phyloP scores from a whole-genome alignment of 92 coral and sea anemone species.

The Actinernus sp. region DNA sequence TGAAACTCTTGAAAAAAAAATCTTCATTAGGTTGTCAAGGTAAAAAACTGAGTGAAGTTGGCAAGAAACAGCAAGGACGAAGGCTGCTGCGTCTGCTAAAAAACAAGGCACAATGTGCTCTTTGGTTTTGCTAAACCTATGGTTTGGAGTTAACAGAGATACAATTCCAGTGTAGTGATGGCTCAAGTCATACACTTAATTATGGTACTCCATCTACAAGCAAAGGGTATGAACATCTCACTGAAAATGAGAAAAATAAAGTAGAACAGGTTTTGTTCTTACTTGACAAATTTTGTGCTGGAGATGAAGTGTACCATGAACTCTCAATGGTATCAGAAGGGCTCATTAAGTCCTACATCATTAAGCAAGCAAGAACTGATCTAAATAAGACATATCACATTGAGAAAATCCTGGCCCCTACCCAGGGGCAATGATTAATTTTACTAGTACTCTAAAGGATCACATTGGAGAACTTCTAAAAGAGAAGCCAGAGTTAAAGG shows the following conservation, averaged over 20 bases:
- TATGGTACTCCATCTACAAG: conserved; percentile 10
- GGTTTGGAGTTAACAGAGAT: conserved; percentile 59
- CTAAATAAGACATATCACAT: conserved; percentile 44
- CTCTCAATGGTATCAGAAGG: conserved; percentile 34
- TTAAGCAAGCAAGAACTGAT: conserved; percentile 45
- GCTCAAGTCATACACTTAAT: conserved; percentile 1
- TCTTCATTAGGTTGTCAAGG: conserved; percentile 25
- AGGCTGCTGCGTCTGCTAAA: conserved; percentile 57
- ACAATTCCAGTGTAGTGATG: conserved; percentile 37
- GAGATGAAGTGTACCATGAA: conserved; percentile 60
- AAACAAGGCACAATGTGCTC: conserved; percentile 66
- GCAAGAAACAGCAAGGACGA: conserved; percentile 59
- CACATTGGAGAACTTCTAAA: conserved; percentile 44
- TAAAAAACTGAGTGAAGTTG: conserved; percentile 55
- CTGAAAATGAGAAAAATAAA: not conserved
- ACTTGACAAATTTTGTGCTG: conserved; percentile 51
- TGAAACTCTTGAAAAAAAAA: conserved; percentile 27
- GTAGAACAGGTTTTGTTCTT: conserved; percentile 34
- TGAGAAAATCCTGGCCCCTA: conserved; percentile 29
- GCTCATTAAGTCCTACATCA: conserved; percentile 52
- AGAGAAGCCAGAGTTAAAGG: conserved; percentile 29
- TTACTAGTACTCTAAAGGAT: conserved; percentile 27
- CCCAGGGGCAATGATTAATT: conserved; percentile 36
- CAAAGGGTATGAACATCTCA: conserved; percentile 21
- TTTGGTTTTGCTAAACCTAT: conserved; percentile 72